Evolutionary conservation across 2,797 vertebrate species (phyloP).

Genomic region (Todus mexicanus): DNA sequence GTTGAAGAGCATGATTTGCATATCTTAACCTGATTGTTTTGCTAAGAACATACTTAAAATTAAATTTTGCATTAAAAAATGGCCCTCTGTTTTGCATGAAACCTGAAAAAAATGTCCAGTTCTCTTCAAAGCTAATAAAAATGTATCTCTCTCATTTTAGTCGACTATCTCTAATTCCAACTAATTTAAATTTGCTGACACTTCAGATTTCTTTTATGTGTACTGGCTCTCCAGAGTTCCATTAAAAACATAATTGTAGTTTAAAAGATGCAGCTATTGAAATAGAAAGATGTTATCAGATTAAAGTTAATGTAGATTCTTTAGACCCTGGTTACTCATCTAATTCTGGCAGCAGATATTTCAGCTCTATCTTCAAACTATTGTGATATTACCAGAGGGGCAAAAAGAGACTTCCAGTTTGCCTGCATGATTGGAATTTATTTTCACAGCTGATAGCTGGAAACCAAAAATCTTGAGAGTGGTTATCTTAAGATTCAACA

Average conservation of each 20-base stretch:
- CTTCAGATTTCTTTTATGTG: neutral
- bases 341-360: constrained; percentile 22
- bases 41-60: neutral
- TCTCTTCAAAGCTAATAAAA: neutral
- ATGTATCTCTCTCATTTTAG: neutral
- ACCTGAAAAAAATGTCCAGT: neutral
- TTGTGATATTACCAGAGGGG: neutral
- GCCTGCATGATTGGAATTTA: neutral
- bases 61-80: neutral
- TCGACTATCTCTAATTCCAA: neutral
- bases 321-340: neutral
- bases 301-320: neutral
- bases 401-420: neutral
- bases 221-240: neutral
- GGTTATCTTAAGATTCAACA: neutral
- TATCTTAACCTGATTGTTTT: neutral
- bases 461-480: neutral
- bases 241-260: neutral
- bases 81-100: neutral
- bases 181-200: neutral
- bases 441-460: neutral
- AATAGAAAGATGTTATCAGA: neutral
- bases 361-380: neutral
- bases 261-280: neutral
- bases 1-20: neutral